phyloP scores from a whole-genome alignment of 2,888 invertebrate species.

The Caenorhabditis uteleia region DNA sequence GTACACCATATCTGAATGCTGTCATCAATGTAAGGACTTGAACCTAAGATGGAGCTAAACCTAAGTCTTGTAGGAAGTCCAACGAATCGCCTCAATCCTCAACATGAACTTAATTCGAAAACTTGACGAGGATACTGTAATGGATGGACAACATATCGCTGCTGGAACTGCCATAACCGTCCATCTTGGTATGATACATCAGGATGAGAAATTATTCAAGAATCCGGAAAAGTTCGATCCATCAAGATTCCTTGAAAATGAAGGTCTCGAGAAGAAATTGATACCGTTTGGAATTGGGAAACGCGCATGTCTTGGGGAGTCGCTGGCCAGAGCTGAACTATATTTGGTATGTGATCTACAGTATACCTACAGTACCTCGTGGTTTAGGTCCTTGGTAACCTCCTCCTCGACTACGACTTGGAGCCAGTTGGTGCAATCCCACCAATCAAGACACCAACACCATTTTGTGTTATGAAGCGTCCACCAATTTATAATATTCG shows the following conservation, averaged over 20 bases:
- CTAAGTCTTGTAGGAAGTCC: slow-evolving; percentile 31
- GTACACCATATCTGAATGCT: slow-evolving; percentile 32
- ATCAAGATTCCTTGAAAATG: slow-evolving; percentile 14
- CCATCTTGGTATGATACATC: slow-evolving; percentile 35
- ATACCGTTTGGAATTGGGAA: slow-evolving; percentile 48
- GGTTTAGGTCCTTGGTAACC: slow-evolving; percentile 1
- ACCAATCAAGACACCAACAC: neutral
- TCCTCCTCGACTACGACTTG: neutral
- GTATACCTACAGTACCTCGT: slow-evolving; percentile 2
- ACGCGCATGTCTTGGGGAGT: slow-evolving; percentile 41
- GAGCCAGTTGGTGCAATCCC: neutral
- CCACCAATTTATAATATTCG: neutral
- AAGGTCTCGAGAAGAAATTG: slow-evolving; percentile 20
- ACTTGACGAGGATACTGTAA: slow-evolving; percentile 21
- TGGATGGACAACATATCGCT: slow-evolving; percentile 31
- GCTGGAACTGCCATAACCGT: slow-evolving; percentile 31
- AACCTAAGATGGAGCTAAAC: no score
- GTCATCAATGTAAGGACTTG: slow-evolving; percentile 24
- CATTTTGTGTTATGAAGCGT: neutral
- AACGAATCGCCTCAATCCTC: slow-evolving; percentile 44
- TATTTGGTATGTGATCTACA: slow-evolving; percentile 18
- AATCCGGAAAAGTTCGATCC: slow-evolving; percentile 18
- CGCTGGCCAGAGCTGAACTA: slow-evolving; percentile 39
- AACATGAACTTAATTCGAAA: slow-evolving; percentile 24
- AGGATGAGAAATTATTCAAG: slow-evolving; percentile 31